These are phyloP conservation scores for Steinernema carpocapsae DNA, from an alignment of 2,888 invertebrate species.

Conservation along the genomic window DNA sequence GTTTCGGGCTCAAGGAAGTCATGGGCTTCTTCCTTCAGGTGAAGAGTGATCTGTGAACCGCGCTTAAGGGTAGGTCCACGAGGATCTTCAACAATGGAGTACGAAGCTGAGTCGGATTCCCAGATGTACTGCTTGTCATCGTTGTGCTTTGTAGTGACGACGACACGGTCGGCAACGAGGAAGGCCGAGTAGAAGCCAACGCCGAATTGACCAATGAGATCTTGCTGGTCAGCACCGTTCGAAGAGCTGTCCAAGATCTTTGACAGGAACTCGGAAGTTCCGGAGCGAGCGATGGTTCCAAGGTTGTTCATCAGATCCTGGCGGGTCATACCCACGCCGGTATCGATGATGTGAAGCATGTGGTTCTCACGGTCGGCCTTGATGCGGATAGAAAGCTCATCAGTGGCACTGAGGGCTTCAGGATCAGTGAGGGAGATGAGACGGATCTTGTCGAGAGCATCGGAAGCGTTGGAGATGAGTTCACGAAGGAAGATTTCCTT, in stretches of 20 bases:
- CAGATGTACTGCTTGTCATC: constrained; percentile 92
- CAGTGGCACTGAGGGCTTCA: constrained; percentile 79
- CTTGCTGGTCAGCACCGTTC: constrained; percentile 71
- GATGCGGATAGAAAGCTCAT: constrained; percentile 86
- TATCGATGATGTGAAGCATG: constrained; percentile 89
- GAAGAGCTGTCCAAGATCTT: constrained; percentile 66
- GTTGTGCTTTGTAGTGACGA: constrained; percentile 93
- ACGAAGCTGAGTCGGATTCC: constrained; percentile 92
- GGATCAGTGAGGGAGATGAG: constrained; percentile 87
- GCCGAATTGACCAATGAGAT: constrained; percentile 96
- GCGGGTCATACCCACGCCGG: constrained; percentile 96
- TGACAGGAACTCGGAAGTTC: constrained; percentile 68
- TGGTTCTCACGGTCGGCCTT: constrained; percentile 90
- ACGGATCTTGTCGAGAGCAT: constrained; percentile 96
- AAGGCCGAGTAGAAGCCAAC: constrained; percentile 99
- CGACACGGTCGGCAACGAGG: constrained; percentile 91
- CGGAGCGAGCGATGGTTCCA: constrained; percentile 84
- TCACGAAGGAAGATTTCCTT: constrained; percentile 86
- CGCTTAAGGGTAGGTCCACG: constrained; percentile 85
- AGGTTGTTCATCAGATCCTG: constrained; percentile 90
- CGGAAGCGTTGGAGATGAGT: constrained; percentile 97
- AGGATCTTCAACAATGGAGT: constrained; percentile 89
- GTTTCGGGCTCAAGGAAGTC: constrained; percentile 93
- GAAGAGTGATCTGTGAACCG: constrained; percentile 81
- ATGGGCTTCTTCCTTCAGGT: constrained; percentile 93